These are phyloP conservation scores for Zoanthus sociatus DNA, from an alignment of 92 coral and sea anemone species.

Conservation along the genomic window DNA sequence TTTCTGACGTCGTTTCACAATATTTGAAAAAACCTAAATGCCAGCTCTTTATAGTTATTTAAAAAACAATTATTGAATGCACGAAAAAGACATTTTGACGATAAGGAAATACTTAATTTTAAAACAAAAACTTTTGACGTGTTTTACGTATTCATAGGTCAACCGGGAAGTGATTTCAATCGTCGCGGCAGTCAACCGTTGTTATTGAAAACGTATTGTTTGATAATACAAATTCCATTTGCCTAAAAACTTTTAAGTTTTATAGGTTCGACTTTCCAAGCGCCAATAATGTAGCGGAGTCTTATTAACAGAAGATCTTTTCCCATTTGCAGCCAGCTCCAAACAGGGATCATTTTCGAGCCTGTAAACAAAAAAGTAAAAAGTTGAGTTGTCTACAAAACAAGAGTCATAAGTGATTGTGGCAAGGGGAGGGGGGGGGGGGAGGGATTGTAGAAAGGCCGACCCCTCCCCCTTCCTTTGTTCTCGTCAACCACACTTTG, in stretches of 20 bases:
- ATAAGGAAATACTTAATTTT: too few relatives aligned
- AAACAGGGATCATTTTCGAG: slow-evolving; percentile 95
- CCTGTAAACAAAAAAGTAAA: slow-evolving; percentile 58
- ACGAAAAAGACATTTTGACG: too few relatives aligned
- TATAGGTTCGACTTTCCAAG: slow-evolving; percentile 94
- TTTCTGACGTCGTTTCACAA: neutral
- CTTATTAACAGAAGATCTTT: slow-evolving; percentile 92
- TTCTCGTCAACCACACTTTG: too few relatives aligned
- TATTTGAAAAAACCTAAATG: neutral
- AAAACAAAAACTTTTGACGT: too few relatives aligned
- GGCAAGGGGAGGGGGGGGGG: too few relatives aligned
- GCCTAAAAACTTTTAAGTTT: slow-evolving; percentile 69
- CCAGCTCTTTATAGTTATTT: too few relatives aligned
- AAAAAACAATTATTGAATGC: too few relatives aligned
- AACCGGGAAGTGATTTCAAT: too few relatives aligned
- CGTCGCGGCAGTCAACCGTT: too few relatives aligned
- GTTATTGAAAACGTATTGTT: neutral
- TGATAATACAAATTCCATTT: neutral
- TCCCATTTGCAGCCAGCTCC: slow-evolving; percentile 99
- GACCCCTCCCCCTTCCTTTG: too few relatives aligned
- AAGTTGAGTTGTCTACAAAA: neutral
- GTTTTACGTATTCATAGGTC: neutral
- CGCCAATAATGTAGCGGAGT: slow-evolving; percentile 84
- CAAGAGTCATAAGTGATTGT: too few relatives aligned
- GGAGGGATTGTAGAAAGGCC: too few relatives aligned